Percentiles rank a stretch among this genome's conserved stretches.
Conservation (phyloP, 2,888 invertebrate species). For the Lampropteryx suffumata region DNA sequence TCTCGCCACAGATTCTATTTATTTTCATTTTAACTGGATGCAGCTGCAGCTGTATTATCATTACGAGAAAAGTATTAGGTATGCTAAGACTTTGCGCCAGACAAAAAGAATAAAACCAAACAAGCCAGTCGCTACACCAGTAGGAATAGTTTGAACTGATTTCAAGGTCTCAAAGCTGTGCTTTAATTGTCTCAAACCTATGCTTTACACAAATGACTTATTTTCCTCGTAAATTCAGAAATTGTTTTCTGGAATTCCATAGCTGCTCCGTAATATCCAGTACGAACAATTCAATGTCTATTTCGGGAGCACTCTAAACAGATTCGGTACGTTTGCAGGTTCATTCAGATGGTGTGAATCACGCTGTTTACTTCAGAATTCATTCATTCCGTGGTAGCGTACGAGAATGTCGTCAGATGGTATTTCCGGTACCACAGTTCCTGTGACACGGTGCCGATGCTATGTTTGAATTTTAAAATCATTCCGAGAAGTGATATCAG, state of each 20-base stretch:
- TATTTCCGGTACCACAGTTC: slow-evolving; percentile 14
- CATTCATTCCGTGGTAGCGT: slow-evolving; percentile 25
- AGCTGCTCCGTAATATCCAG: not conserved
- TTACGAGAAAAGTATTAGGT: not conserved
- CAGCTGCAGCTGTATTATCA: slow-evolving; percentile 23
- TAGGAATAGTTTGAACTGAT: too few species aligned
- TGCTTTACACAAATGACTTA: too few species aligned
- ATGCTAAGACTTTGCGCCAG: too few species aligned
- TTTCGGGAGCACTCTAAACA: slow-evolving; percentile 8
- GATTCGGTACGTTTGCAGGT: slow-evolving; percentile 13
- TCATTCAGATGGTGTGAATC: slow-evolving; percentile 32
- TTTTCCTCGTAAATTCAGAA: not conserved
- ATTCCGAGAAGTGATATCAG: too few species aligned
- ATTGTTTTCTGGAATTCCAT: slow-evolving; percentile 2
- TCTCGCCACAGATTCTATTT: slow-evolving; percentile 15
- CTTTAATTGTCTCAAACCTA: too few species aligned
- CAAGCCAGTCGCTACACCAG: too few species aligned
- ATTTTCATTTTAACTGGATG: slow-evolving; percentile 17
- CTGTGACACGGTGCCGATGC: not conserved
- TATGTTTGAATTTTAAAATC: too few species aligned
- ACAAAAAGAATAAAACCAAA: too few species aligned
- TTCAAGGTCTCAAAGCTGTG: too few species aligned
- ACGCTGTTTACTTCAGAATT: slow-evolving; percentile 32
- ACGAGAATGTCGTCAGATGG: slow-evolving; percentile 14
- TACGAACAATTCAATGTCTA: slow-evolving; percentile 10